A percentile compares a stretch with the other conserved stretches of the same genome.
These are phyloP conservation scores for Suillia variegata DNA, from an alignment of 2,888 invertebrate genomes.

Conservation along the genomic window DNA sequence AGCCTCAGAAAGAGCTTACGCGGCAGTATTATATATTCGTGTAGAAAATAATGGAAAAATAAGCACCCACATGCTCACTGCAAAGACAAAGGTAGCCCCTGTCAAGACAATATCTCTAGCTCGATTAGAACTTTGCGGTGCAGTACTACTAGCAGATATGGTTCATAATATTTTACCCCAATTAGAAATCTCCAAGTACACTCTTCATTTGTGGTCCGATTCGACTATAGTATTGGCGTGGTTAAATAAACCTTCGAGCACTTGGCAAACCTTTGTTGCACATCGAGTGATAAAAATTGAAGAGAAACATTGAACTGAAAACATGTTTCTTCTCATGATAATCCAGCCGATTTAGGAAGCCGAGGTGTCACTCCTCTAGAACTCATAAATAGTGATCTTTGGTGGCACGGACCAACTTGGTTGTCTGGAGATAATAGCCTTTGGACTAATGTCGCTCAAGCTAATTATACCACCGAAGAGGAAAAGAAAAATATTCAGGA, in stretches of 20 bases:
- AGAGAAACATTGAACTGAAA: slow-evolving; percentile 15
- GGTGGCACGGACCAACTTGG: slow-evolving; percentile 18
- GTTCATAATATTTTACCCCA: neutral
- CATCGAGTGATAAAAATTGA: slow-evolving; percentile 20
- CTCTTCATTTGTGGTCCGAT: slow-evolving; percentile 12
- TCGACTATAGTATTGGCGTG: no score
- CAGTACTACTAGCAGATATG: slow-evolving; percentile 19
- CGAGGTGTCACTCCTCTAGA: slow-evolving; percentile 19
- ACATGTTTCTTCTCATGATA: slow-evolving; percentile 21
- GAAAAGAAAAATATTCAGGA: slow-evolving; percentile 21
- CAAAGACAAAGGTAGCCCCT: slow-evolving; percentile 21
- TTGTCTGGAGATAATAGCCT: no score
- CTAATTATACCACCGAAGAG: neutral
- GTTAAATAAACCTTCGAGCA: no score
- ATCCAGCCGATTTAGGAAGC: slow-evolving; percentile 26
- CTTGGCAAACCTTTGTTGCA: slow-evolving; percentile 26
- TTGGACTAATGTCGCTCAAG: no score
- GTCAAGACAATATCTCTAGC: slow-evolving; percentile 22
- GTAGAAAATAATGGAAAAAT: neutral
- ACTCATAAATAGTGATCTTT: slow-evolving; percentile 8
- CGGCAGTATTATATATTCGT: slow-evolving; percentile 13
- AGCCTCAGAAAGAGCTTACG: slow-evolving; percentile 24
- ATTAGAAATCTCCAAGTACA: neutral
- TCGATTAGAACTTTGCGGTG: slow-evolving; percentile 22
- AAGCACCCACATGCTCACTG: slow-evolving; percentile 4